Evolutionary conservation across 1,140 invertebrate genomes (phyloP).

Genomic region (Alviniconcha marisindica): DNA sequence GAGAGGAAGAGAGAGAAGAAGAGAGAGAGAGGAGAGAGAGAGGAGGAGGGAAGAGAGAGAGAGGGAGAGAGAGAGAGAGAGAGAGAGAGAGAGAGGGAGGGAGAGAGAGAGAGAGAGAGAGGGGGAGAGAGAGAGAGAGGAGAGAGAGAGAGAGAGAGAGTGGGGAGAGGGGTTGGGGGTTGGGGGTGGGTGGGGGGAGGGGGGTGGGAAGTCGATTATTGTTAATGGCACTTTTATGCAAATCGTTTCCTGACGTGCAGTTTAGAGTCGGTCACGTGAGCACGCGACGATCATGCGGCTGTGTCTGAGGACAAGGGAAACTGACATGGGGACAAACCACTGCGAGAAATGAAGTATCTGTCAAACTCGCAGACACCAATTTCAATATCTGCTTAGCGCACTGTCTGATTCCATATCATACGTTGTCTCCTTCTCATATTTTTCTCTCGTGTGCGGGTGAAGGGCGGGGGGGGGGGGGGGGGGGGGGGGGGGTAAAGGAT

Average conservation of each 20-base stretch:
- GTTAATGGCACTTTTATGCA: slow-evolving; percentile 28
- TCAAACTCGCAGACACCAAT: not conserved
- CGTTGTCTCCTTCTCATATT: not conserved
- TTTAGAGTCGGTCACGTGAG: slow-evolving; percentile 8
- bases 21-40: not conserved
- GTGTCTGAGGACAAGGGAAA: not conserved
- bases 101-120: too few species aligned
- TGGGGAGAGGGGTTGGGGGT: not conserved
- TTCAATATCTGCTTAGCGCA: not conserved
- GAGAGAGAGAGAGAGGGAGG: not conserved
- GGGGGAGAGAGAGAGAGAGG: not conserved
- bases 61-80: not conserved
- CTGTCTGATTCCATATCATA: not conserved
- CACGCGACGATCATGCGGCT: not conserved
- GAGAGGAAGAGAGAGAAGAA: not conserved
- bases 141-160: too few species aligned
- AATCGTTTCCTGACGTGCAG: slow-evolving; percentile 5
- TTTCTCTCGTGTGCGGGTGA: too few species aligned
- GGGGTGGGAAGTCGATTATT: slow-evolving; percentile 16
- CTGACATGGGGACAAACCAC: not conserved
- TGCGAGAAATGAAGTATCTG: not conserved
- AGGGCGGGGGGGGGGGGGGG: not conserved
- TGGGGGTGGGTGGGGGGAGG: not conserved
- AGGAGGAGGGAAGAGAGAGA: not conserved
- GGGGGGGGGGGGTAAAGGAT: not conserved